phyloP scores from a whole-genome alignment of 2,113 vertebrate species.

The Planiliza haematocheilus region DNA sequence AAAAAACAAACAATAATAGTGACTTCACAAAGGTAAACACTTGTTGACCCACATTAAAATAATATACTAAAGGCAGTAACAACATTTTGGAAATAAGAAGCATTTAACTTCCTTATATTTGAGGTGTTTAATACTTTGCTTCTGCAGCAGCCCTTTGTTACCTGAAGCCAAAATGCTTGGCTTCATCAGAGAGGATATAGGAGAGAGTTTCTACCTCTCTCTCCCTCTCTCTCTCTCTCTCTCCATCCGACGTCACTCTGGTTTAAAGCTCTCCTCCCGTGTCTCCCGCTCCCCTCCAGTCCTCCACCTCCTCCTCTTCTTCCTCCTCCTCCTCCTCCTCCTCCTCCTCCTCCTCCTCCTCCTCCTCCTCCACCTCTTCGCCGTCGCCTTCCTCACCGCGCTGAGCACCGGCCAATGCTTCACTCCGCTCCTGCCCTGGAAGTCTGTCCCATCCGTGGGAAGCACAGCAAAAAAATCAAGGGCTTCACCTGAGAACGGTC shows the following conservation, averaged over 20 bases:
- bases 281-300: slow-evolving; percentile 53
- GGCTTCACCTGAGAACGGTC: slow-evolving; percentile 65
- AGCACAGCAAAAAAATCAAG: slow-evolving; percentile 56
- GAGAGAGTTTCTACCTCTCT: background rate
- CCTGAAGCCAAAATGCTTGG: too few relatives aligned
- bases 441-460: slow-evolving; percentile 71
- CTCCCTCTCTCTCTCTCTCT: slow-evolving; percentile 18
- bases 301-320: slow-evolving; percentile 4
- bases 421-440: slow-evolving; percentile 48
- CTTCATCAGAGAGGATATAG: too few relatives aligned
- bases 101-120: too few relatives aligned
- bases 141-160: too few relatives aligned
- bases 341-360: slow-evolving; percentile 22
- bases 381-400: slow-evolving; percentile 46
- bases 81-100: too few relatives aligned
- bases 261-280: slow-evolving; percentile 72
- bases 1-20: too few relatives aligned
- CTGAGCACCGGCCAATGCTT: slow-evolving; percentile 68
- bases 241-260: slow-evolving; percentile 69
- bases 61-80: too few relatives aligned
- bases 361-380: slow-evolving; percentile 34
- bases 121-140: too few relatives aligned
- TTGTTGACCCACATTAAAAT: too few relatives aligned
- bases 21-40: too few relatives aligned
- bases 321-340: too few relatives aligned